Percentiles rank a stretch among this genome's conserved stretches.
Evolutionary conservation across 2,888 invertebrate genomes (phyloP).

Genomic region (Torymus texanus): DNA sequence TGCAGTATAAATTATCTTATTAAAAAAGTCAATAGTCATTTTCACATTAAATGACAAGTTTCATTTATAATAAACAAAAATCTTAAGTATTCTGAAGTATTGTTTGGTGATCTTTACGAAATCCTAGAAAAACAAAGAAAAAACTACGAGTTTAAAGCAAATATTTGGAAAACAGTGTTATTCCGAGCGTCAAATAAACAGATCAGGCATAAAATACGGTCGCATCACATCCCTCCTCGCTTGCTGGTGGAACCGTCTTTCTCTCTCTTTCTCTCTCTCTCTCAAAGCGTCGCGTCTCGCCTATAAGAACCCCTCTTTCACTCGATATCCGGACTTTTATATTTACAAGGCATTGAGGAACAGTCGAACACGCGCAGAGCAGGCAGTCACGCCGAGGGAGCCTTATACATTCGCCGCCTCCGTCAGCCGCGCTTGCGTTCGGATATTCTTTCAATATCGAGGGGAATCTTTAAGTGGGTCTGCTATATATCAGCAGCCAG

Average conservation of each 20-base stretch:
- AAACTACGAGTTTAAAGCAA: background rate
- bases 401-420: background rate
- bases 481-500: constrained; percentile 50
- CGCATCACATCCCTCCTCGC: background rate
- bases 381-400: constrained; percentile 55
- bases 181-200: constrained; percentile 30
- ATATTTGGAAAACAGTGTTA: background rate
- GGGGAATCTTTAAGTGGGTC: constrained; percentile 75
- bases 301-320: constrained; percentile 60
- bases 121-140: background rate
- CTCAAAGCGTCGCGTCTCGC: background rate
- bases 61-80: too few relatives aligned
- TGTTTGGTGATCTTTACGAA: too few relatives aligned
- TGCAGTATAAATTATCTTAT: too few relatives aligned
- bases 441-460: constrained; percentile 76
- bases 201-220: constrained; percentile 29
- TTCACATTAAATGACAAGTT: too few relatives aligned
- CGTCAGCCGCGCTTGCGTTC: constrained; percentile 63
- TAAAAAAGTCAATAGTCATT: too few relatives aligned
- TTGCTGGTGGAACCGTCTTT: constrained; percentile 18
- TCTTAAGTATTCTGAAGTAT: too few relatives aligned
- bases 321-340: constrained; percentile 71
- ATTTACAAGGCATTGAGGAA: constrained; percentile 70
- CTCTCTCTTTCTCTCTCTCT: constrained; percentile 46
- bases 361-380: constrained; percentile 59